Conservation (phyloP, 1,140 invertebrate genomes). For the Musca vetustissima region DNA sequence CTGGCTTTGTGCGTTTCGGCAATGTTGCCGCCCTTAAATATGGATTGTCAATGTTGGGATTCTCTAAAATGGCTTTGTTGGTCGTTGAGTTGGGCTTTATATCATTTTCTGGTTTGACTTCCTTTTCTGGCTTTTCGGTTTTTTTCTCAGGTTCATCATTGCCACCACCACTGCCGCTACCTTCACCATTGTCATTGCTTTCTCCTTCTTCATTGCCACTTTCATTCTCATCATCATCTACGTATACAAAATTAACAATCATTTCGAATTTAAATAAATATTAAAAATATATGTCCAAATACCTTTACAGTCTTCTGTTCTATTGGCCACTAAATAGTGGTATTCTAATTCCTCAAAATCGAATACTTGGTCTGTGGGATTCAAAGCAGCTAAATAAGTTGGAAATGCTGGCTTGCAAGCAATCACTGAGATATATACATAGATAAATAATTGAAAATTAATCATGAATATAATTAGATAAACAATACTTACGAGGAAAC, state of each 20-base stretch:
- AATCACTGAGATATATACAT: conserved; percentile 81
- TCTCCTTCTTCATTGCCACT: conserved; percentile 46
- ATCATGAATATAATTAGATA: conserved; percentile 16
- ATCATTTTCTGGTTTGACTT: conserved; percentile 55
- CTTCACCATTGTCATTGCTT: conserved; percentile 43
- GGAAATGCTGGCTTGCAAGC: conserved; percentile 78
- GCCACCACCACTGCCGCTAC: conserved; percentile 30
- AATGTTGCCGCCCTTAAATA: conserved; percentile 81
- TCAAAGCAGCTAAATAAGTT: conserved; percentile 80
- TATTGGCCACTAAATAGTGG: conserved; percentile 69
- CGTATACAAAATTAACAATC: conserved; percentile 1
- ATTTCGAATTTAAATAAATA: no score
- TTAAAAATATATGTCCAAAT: no score
- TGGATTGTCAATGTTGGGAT: conserved; percentile 80
- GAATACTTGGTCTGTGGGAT: conserved; percentile 93
- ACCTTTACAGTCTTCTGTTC: conserved; percentile 62
- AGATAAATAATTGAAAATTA: no score
- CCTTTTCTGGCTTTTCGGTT: conserved; percentile 56
- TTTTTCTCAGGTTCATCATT: conserved; percentile 27
- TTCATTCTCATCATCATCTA: conserved; percentile 52
- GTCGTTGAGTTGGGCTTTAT: conserved; percentile 33
- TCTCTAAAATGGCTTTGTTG: conserved; percentile 48
- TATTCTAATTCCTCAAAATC: conserved; percentile 89
- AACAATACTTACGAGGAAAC: conserved; percentile 73
- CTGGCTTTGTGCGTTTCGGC: conserved; percentile 58